A percentile compares a stretch with the other conserved stretches of the same genome.
phyloP scores from a whole-genome alignment of 2,113 vertebrate species.

The Cochlearius cochlearius region DNA sequence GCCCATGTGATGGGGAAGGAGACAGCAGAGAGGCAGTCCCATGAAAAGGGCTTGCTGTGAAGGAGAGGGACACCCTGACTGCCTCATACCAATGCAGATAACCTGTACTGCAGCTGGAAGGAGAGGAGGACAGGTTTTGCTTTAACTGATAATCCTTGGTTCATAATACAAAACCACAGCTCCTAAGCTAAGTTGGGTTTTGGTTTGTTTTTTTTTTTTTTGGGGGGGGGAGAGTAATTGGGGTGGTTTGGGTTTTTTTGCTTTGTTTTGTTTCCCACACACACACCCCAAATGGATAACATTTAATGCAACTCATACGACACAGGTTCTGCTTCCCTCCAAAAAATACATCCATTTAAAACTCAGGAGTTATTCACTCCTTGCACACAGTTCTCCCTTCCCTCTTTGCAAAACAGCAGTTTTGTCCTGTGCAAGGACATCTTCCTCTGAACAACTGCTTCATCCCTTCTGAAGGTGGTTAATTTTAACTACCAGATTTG shows the following conservation, averaged over 20 bases:
- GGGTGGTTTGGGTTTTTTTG: neutral
- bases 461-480: neutral
- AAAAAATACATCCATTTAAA: neutral
- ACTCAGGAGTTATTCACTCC: neutral
- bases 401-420: neutral
- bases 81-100: rapidly evolving
- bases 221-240: rapidly evolving
- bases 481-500: neutral
- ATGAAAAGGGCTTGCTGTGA: neutral
- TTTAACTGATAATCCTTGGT: neutral
- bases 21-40: neutral
- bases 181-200: neutral
- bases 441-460: neutral
- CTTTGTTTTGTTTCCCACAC: too few species aligned
- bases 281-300: too few species aligned
- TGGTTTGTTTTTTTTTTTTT: neutral
- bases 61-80: neutral
- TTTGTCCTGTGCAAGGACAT: neutral
- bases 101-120: neutral
- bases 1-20: neutral
- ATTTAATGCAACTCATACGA: neutral
- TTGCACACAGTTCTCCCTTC: neutral
- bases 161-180: neutral
- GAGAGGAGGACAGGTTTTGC: neutral
- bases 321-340: neutral